Evolutionary conservation across 2,888 invertebrate genomes (phyloP), one percentile per base, ranked within the genome.

Genomic region (Leptopilina syphax): DNA sequence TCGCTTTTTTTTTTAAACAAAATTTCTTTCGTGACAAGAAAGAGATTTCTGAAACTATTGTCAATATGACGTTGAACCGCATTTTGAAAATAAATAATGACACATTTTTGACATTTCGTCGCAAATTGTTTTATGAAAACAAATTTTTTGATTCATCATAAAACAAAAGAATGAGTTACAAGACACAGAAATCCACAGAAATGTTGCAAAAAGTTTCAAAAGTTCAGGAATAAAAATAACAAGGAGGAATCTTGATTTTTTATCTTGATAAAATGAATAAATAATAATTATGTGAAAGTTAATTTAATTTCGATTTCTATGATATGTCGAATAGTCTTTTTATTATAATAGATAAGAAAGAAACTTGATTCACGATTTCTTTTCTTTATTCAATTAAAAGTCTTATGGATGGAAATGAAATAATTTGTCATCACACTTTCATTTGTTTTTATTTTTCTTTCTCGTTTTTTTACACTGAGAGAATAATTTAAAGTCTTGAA

Each of bases 21-120:
- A n/a, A 79, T 54, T 8, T 18, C 18, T 18, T 18, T 18, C 18
- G 18, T 18, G 18, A 18, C 18, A 18, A 18, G 24, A 77, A 79
- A 76, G 77, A 57, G 54, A 7, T 34, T 73, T 73, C 54, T 50
- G 57, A 60, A 73, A 73, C n/a, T 5, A 27, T 73, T 10, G 57
- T 73, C 57, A 73, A 34, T 13, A 57, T 44, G 24, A 47, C 18
- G 63, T 57, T 73, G 34, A n/a, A 12, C 34, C n/a, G 54, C 27
- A 80, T 66, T 50, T 27, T 65, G 18, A 54, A 66, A 34, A 65
- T 50, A 76, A 18, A 41, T 57, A 9, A 60, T 27, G 27, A 41
- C n/a, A 60, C 73, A 60, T 73, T 57, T 73, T 54, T 73, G 57
- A 73, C 54, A 57, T 73, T 27, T 27, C 65, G 41, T 50, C n/a